These are phyloP conservation scores for Drosophila recens DNA, from an alignment of 2,888 invertebrate genomes.

Conservation along the genomic window DNA sequence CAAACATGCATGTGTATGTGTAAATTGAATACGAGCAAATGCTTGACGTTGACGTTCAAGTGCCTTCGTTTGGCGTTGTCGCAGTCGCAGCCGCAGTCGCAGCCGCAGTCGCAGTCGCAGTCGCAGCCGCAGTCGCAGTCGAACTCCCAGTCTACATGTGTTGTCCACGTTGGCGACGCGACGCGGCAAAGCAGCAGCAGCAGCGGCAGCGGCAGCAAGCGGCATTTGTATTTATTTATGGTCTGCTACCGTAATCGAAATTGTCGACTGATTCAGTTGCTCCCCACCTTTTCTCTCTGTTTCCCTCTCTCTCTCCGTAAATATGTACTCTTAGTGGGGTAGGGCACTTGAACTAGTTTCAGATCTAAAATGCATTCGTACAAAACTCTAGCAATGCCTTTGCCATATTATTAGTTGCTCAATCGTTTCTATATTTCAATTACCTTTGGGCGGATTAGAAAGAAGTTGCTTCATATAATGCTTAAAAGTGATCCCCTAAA, in stretches of 20 bases:
- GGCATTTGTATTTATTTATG: conserved; percentile 75
- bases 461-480: too few species aligned
- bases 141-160: conserved; percentile 37
- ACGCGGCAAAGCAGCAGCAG: conserved; percentile 14
- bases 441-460: too few species aligned
- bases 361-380: conserved; percentile 15
- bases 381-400: conserved; percentile 4
- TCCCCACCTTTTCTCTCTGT: conserved; percentile 38
- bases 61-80: conserved; percentile 33
- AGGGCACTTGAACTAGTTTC: conserved; percentile 76
- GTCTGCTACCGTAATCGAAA: conserved; percentile 75
- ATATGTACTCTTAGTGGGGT: conserved; percentile 55
- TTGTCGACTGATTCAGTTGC: conserved; percentile 38
- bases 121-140: too few species aligned
- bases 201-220: conserved; percentile 34
- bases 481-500: too few species aligned
- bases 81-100: conserved; percentile 19
- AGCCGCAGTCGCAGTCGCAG: conserved; percentile 19
- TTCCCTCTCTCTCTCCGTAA: conserved; percentile 14
- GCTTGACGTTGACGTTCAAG: conserved; percentile 31
- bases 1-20: background rate
- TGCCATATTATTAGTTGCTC: conserved; percentile 13
- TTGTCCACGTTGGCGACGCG: conserved; percentile 60
- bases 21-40: conserved; percentile 19
- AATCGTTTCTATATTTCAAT: too few species aligned